A percentile compares a stretch with the other conserved stretches of the same genome.
Evolutionary conservation across 2,113 vertebrate species (phyloP).

Genomic region (Saguinus imperator): DNA sequence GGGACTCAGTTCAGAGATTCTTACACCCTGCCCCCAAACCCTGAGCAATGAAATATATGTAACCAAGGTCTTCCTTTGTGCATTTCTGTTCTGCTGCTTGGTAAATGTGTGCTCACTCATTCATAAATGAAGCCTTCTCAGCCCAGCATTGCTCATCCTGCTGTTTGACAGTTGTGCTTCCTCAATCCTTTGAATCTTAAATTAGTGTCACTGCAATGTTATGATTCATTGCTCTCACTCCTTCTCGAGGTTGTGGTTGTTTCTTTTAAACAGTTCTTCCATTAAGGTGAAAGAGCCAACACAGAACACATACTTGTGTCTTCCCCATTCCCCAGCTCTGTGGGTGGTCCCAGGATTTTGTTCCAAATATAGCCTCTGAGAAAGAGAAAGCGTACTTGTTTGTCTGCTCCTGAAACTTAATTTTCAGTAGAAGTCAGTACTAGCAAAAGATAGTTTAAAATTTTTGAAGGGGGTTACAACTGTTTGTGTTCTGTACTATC

Average conservation of each 20-base stretch:
- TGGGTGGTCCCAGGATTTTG: constrained; percentile 56
- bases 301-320: background rate
- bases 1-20: background rate
- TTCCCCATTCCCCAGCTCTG: background rate
- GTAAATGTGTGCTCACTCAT: background rate
- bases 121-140: constrained; percentile 46
- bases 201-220: constrained; percentile 59
- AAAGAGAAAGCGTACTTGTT: constrained; percentile 7
- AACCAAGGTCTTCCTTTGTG: constrained; percentile 24
- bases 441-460: background rate
- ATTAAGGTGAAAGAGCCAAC: constrained; percentile 36
- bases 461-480: background rate
- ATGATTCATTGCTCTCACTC: constrained; percentile 60
- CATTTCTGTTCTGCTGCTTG: background rate
- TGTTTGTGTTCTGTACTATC: background rate
- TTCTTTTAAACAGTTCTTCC: constrained; percentile 61
- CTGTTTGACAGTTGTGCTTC: constrained; percentile 66
- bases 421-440: background rate
- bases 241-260: constrained; percentile 3
- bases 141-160: constrained; percentile 9
- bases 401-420: background rate
- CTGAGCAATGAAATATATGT: background rate
- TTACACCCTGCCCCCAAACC: background rate
- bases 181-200: constrained; percentile 64
- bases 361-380: constrained; percentile 33